Percentiles rank a stretch among this genome's conserved stretches.
These are phyloP conservation scores for Mamestra configurata DNA, from an alignment of 1,140 invertebrate genomes.

Conservation along the genomic window DNA sequence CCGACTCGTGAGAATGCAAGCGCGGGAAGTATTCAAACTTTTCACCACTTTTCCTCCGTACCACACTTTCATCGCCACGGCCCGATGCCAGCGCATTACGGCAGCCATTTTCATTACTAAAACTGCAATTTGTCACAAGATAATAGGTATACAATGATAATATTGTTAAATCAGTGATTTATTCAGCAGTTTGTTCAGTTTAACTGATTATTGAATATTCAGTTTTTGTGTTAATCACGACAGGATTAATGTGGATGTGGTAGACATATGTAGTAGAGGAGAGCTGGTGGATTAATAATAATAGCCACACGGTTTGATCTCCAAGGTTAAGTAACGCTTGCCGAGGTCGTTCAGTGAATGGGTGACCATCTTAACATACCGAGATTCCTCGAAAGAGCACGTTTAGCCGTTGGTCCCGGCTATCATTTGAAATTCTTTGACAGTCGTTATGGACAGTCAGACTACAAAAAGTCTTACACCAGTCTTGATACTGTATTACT, in stretches of 20 bases:
- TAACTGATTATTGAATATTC: not conserved
- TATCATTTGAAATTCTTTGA: too few species aligned
- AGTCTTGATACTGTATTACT: too few species aligned
- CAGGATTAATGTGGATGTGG: not conserved
- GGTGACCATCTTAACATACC: too few species aligned
- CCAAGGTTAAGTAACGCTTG: too few species aligned
- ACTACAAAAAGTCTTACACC: too few species aligned
- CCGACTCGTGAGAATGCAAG: slow-evolving; percentile 28
- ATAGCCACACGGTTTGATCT: too few species aligned
- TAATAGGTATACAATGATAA: slow-evolving; percentile 1
- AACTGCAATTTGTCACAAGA: slow-evolving; percentile 6
- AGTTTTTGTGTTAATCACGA: not conserved
- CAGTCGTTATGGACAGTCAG: too few species aligned
- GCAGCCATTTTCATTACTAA: slow-evolving; percentile 29
- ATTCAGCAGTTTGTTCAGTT: not conserved
- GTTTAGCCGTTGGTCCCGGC: too few species aligned
- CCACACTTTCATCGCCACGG: slow-evolving; percentile 57
- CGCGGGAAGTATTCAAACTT: slow-evolving; percentile 62
- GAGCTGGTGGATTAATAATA: too few species aligned
- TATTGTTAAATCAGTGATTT: slow-evolving; percentile 3
- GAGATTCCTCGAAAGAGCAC: too few species aligned
- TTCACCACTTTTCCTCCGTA: slow-evolving; percentile 62
- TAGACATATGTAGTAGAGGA: too few species aligned
- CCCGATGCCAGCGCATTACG: slow-evolving; percentile 35
- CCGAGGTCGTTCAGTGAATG: too few species aligned